Percentiles rank a stretch among this genome's conserved stretches.
Evolutionary conservation across 2,888 invertebrate species (phyloP).

Genomic region (Tenodera sinensis): DNA sequence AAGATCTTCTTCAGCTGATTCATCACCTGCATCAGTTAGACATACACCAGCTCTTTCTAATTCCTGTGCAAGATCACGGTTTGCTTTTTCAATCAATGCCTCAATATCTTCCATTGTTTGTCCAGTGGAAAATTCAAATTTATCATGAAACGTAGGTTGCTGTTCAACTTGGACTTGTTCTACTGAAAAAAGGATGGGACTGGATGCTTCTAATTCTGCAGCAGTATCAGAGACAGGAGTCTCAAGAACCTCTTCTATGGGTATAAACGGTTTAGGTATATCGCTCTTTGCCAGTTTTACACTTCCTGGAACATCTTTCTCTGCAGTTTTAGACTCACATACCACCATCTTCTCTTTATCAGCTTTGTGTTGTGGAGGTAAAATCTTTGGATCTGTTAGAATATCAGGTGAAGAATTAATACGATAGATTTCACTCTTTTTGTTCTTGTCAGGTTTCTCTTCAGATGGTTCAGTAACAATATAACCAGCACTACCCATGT

Average conservation of each 20-base stretch:
- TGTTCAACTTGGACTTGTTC: slow-evolving; percentile 34
- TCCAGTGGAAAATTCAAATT: slow-evolving; percentile 42
- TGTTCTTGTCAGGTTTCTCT: slow-evolving; percentile 30
- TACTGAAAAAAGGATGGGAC: background rate
- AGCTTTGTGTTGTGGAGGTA: background rate
- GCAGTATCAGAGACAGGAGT: background rate
- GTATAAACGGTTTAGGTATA: background rate
- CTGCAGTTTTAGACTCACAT: too few relatives aligned
- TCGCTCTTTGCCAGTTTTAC: background rate
- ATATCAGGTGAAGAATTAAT: slow-evolving; percentile 33
- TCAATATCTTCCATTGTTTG: slow-evolving; percentile 17
- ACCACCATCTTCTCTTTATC: background rate
- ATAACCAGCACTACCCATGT: slow-evolving; percentile 20
- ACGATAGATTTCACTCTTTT: slow-evolving; percentile 31
- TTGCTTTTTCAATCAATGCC: slow-evolving; percentile 10
- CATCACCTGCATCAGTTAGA: slow-evolving; percentile 17
- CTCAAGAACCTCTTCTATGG: background rate
- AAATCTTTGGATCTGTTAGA: slow-evolving; percentile 33
- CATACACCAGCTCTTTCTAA: background rate
- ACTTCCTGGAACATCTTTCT: background rate
- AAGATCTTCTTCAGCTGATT: slow-evolving; percentile 4
- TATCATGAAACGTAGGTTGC: slow-evolving; percentile 48
- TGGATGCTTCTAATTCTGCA: background rate
- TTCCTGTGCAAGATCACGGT: slow-evolving; percentile 4
- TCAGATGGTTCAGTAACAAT: slow-evolving; percentile 33